Percentiles rank a stretch among this genome's conserved stretches.
Conservation (phyloP, 2,888 invertebrate species). For the Mamestra brassicae region DNA sequence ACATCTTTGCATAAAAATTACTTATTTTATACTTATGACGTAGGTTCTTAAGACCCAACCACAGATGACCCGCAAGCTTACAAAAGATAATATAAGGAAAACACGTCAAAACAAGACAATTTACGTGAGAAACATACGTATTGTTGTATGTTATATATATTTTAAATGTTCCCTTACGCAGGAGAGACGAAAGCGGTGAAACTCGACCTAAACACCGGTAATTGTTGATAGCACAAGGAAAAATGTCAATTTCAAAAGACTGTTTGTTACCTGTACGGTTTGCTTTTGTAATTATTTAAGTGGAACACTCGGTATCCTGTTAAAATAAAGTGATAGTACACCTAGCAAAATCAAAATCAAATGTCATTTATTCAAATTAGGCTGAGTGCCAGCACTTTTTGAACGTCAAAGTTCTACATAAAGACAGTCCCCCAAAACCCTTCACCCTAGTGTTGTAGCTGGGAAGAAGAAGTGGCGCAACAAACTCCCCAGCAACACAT, state of each 20-base stretch:
- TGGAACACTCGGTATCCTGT: background rate
- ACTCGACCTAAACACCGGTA: background rate
- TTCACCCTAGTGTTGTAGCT: no score
- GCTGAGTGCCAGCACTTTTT: no score
- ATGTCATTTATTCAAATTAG: no score
- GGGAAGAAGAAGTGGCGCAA: no score
- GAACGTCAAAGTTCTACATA: no score
- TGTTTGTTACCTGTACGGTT: no score
- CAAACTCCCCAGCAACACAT: no score
- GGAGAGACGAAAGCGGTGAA: background rate
- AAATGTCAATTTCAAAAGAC: conserved; percentile 9
- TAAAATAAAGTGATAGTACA: background rate
- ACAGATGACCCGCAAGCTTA: conserved; percentile 23
- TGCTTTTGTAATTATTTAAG: conserved; percentile 10
- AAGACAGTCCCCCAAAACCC: no score
- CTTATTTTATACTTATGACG: conserved; percentile 19
- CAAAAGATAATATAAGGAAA: conserved; percentile 42
- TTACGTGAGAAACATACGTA: conserved; percentile 26
- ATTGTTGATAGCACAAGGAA: background rate
- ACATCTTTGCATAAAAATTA: background rate
- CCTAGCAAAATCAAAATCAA: no score
- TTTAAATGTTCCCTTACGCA: conserved; percentile 16
- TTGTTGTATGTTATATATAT: no score
- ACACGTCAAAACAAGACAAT: conserved; percentile 26
- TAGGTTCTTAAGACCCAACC: background rate